Conservation (phyloP, 1,140 invertebrate genomes). For the Saccostrea glomerata region DNA sequence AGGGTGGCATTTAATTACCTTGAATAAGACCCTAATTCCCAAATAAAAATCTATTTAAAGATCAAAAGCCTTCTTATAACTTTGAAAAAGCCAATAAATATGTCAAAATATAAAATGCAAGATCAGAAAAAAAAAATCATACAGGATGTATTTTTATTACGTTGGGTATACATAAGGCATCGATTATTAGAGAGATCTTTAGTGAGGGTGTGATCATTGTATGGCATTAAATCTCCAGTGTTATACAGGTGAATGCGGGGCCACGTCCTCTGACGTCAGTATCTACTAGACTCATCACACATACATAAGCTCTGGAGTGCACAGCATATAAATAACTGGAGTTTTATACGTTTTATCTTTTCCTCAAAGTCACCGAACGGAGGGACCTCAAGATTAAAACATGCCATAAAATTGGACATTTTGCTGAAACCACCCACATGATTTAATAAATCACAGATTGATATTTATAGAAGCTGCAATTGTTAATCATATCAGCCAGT, state of each 20-base stretch:
- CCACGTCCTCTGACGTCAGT: not conserved
- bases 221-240: not conserved
- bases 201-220: not conserved
- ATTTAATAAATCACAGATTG: not conserved
- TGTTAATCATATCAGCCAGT: not conserved
- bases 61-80: not conserved
- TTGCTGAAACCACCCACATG: slow-evolving; percentile 3
- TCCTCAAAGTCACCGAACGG: not conserved
- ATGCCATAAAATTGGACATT: slow-evolving; percentile 14
- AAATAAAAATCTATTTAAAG: not conserved
- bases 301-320: slow-evolving; percentile 17
- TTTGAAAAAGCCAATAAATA: not conserved
- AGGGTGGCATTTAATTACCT: not conserved
- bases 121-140: too few species aligned
- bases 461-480: not conserved
- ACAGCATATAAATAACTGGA: not conserved
- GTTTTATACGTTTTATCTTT: slow-evolving; percentile 19
- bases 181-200: not conserved
- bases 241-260: not conserved
- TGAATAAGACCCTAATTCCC: not conserved
- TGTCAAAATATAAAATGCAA: not conserved
- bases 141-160: too few species aligned
- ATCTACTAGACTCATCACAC: not conserved
- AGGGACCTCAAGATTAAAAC: not conserved
- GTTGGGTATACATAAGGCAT: not conserved